Conservation (phyloP, 2,888 invertebrate genomes). For the Apamea epomidion region DNA sequence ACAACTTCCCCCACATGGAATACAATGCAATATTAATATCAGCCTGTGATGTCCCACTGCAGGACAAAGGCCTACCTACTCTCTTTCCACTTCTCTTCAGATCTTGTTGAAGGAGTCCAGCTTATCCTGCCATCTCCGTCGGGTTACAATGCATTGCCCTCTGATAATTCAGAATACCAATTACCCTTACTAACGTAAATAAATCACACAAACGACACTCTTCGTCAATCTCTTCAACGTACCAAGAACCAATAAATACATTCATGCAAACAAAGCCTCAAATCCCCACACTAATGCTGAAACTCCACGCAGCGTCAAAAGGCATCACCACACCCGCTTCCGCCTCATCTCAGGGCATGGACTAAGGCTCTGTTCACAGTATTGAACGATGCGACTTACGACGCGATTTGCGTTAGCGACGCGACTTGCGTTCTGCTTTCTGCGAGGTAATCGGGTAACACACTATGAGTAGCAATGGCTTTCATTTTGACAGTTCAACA, state of each 20-base stretch:
- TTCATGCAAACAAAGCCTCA: not conserved
- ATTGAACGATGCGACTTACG: not conserved
- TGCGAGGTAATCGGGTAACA: not conserved
- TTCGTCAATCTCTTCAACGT: not conserved
- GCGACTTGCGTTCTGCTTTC: not conserved
- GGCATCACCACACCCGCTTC: slow-evolving; percentile 19
- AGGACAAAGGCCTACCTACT: too few species aligned
- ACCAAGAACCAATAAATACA: slow-evolving; percentile 10
- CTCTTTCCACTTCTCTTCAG: too few species aligned
- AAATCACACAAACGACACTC: not conserved
- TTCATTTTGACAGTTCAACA: too few species aligned
- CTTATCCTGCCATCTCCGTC: too few species aligned
- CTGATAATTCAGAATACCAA: not conserved
- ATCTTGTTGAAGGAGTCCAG: too few species aligned
- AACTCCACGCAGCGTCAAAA: slow-evolving; percentile 13
- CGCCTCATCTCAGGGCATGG: slow-evolving; percentile 9
- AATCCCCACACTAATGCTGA: slow-evolving; percentile 2
- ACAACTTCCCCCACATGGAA: not conserved
- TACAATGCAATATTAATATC: not conserved
- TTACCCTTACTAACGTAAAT: not conserved
- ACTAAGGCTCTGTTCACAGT: slow-evolving; percentile 4
- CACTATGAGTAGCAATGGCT: not conserved
- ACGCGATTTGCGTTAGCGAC: too few species aligned
- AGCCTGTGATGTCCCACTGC: too few species aligned
- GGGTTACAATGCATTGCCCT: not conserved